phyloP scores from a whole-genome alignment of 1,140 invertebrate genomes.

The Caerostris extrusa region DNA sequence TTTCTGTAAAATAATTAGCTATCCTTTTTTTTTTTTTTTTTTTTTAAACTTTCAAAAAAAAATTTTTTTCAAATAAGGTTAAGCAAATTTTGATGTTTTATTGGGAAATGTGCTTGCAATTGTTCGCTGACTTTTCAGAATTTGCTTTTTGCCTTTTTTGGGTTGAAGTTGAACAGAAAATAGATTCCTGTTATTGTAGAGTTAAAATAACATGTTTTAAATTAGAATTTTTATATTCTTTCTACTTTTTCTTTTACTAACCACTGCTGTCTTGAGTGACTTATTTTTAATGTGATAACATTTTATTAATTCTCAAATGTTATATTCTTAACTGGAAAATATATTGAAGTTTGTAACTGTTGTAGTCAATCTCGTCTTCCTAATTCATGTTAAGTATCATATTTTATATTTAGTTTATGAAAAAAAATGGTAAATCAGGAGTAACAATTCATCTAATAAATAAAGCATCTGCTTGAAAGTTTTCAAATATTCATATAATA shows the following conservation, averaged over 20 bases:
- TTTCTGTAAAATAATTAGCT: neutral
- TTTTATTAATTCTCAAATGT: too few species aligned
- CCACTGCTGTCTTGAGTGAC: constrained; percentile 30
- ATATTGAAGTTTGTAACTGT: too few species aligned
- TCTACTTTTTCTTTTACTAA: neutral
- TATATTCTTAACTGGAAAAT: too few species aligned
- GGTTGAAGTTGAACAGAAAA: constrained; percentile 68
- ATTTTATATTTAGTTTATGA: too few species aligned
- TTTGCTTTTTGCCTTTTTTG: constrained; percentile 42
- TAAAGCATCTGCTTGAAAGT: too few species aligned
- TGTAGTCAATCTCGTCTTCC: too few species aligned
- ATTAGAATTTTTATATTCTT: constrained; percentile 3
- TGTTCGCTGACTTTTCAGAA: constrained; percentile 50
- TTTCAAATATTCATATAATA: too few species aligned
- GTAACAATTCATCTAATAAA: too few species aligned
- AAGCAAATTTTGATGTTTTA: constrained; percentile 58
- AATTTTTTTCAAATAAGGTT: constrained; percentile 3
- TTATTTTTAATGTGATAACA: neutral
- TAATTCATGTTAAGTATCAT: too few species aligned
- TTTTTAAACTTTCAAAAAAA: neutral
- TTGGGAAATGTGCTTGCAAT: neutral
- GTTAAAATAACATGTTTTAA: neutral
- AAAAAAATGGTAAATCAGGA: too few species aligned
- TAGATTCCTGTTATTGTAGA: neutral
- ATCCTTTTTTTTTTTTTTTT: neutral